A percentile compares a stretch with the other conserved stretches of the same genome.
Conservation (phyloP, 2,797 vertebrate genomes). For the Eulemur rubriventer region DNA sequence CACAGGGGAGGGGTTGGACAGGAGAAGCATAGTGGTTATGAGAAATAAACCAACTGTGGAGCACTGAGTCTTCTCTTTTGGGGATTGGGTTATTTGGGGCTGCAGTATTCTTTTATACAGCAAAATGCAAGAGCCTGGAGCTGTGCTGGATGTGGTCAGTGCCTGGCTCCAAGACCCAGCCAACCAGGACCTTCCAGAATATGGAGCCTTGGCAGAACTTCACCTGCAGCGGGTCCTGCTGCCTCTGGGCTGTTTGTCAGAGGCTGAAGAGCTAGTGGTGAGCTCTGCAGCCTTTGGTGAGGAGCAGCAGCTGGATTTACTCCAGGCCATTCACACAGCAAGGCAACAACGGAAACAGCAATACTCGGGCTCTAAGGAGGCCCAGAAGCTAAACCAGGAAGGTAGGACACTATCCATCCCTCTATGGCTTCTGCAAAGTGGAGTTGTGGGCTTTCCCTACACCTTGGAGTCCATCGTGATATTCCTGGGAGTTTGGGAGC, state of each 20-base stretch:
- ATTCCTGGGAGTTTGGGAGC: neutral
- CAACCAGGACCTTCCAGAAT: conserved; percentile 86
- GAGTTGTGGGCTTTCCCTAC: neutral
- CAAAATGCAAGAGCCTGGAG: conserved; percentile 89
- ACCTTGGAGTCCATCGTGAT: neutral
- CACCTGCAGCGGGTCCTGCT: conserved; percentile 90
- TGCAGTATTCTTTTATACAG: conserved; percentile 94
- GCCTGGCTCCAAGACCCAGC: conserved; percentile 88
- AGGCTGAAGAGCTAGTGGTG: conserved; percentile 88
- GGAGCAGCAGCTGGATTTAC: conserved; percentile 83
- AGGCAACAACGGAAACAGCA: neutral
- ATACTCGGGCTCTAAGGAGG: neutral
- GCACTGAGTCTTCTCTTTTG: conserved; percentile 37
- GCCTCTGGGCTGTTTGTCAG: conserved; percentile 86
- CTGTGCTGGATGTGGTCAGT: conserved; percentile 87
- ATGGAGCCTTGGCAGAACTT: conserved; percentile 89
- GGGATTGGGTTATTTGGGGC: conserved; percentile 48
- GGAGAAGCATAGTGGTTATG: neutral
- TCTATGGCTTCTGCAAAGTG: neutral
- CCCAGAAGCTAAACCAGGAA: conserved; percentile 55
- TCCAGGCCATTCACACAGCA: conserved; percentile 76
- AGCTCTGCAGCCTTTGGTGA: conserved; percentile 81
- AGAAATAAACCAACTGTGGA: neutral
- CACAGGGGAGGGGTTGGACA: neutral
- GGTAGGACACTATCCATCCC: conserved; percentile 72